These are phyloP conservation scores for Eulacestoma nigropectus DNA, from an alignment of 2,113 vertebrate genomes.

Conservation along the genomic window DNA sequence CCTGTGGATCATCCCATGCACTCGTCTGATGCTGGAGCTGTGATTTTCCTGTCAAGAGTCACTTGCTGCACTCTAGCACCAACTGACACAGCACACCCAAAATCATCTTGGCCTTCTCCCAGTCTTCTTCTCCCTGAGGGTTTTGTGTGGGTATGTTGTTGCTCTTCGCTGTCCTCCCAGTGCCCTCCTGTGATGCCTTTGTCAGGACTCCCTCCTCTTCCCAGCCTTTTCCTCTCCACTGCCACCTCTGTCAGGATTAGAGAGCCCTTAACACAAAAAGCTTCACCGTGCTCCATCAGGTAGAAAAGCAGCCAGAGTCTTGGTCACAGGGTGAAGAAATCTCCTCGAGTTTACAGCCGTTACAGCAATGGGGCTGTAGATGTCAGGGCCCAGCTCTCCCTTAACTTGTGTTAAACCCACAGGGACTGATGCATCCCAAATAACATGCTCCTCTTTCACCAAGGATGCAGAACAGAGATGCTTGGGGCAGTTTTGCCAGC, in stretches of 20 bases:
- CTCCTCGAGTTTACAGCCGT: neutral
- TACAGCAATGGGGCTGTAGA: neutral
- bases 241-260: accelerated
- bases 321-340: neutral
- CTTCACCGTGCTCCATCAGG: neutral
- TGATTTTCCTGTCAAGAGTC: neutral
- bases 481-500: neutral
- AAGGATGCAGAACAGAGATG: neutral
- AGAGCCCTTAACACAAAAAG: accelerated
- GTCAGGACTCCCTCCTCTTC: neutral
- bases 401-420: neutral
- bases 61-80: neutral
- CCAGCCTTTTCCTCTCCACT: neutral
- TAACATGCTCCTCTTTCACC: neutral
- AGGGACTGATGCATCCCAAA: neutral
- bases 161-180: neutral
- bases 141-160: neutral
- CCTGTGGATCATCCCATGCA: accelerated
- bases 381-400: neutral
- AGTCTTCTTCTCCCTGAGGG: neutral
- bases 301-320: neutral
- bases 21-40: neutral
- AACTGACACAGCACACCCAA: neutral
- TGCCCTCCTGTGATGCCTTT: neutral
- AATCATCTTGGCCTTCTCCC: neutral